Base-by-base conservation (phyloP, 2,113 vertebrate species). In the Daphoenositta chrysoptera region DNA sequence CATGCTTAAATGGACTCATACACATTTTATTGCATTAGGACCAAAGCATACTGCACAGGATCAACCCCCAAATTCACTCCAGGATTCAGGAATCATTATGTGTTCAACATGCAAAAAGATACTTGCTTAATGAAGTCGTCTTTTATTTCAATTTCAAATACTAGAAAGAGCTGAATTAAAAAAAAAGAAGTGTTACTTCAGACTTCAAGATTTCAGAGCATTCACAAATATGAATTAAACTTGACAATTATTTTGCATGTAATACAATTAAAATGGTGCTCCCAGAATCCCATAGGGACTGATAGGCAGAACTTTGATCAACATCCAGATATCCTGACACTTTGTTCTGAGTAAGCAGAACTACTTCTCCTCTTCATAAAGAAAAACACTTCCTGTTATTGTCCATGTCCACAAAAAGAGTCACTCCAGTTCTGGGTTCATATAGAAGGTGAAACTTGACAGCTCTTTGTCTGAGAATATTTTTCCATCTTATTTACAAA, bases 401-500 rank as follows among this genome's bases (percentile, higher is more conserved):
- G 6, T 33, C 27, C 12, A 10, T 17, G 16, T 44, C 15, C 60
- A 71, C 51, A 51, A 47, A 79, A 87, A 7, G 8, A 77, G 39
- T 66, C 26, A 28, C 10, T 91, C 18, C 39, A 47, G 15, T 73
- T 83, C 31, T 11, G 20, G 12, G 58, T 86, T 83, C 33, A 51
- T 56, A 66, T 1, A 61, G 51, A 77, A 90, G 53, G 81, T 18
- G 42, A 79, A 90, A 70, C 15, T 58, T 80, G 83, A 20, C 35
- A 77, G 21, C 8, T 39, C 7, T 78, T 58, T 84, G 23, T 42
- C 30, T 35, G 45, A 66, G 22, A 82, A 80, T 75, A 92, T 82
- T 91, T 80, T 92, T 91, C 48, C 45, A 33, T 73, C 39, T 60
- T 91, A 95, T 96, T 78, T 89, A 70, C 44, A 79, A 71, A 92